Evolutionary conservation across 2,888 invertebrate species (phyloP).

Genomic region (Sacculina carcini): DNA sequence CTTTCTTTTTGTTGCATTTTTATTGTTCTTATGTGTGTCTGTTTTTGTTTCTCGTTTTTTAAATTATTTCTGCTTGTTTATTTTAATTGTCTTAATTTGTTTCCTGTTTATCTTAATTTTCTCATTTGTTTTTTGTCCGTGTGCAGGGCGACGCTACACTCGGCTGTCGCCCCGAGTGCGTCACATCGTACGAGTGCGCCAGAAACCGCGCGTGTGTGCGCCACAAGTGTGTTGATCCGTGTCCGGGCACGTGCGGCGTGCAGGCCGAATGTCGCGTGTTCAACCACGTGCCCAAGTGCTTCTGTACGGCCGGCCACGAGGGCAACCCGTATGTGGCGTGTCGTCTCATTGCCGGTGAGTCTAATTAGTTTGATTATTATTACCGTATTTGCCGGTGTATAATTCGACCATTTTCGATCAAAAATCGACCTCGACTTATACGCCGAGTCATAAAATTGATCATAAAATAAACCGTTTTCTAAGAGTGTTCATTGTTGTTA

Average conservation of each 20-base stretch:
- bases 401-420: no score
- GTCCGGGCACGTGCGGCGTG: slow-evolving; percentile 39
- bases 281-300: slow-evolving; percentile 44
- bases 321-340: slow-evolving; percentile 36
- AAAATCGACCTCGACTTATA: no score
- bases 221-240: slow-evolving; percentile 44
- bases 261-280: slow-evolving; percentile 44
- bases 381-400: no score
- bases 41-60: no score
- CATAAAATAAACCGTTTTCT: no score
- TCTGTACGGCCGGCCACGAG: slow-evolving; percentile 40
- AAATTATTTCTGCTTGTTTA: no score
- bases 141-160: slow-evolving; percentile 28
- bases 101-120: no score
- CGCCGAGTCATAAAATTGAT: no score
- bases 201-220: slow-evolving; percentile 43
- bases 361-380: background rate
- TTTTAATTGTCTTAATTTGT: no score
- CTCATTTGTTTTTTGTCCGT: background rate
- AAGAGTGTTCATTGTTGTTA: no score
- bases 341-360: slow-evolving; percentile 23
- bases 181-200: slow-evolving; percentile 46
- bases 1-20: no score
- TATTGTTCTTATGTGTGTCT: no score
- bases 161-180: slow-evolving; percentile 44